These are phyloP conservation scores for Patella depressa DNA, from an alignment of 2,888 invertebrate species.

Conservation along the genomic window DNA sequence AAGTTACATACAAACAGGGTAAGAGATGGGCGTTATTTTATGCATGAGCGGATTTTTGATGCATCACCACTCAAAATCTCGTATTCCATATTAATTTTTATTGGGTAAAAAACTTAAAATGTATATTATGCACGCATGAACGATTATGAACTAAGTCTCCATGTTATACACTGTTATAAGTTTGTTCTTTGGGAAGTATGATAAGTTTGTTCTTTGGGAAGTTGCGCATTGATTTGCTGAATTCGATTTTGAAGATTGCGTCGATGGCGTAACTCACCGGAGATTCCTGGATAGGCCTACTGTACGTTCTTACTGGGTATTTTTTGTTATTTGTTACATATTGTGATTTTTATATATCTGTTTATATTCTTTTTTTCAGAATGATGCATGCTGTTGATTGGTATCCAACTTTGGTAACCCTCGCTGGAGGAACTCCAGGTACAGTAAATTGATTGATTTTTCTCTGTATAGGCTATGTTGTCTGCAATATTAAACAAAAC, in stretches of 20 bases:
- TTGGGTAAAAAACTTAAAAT: too few species aligned
- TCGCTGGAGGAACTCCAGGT: slow-evolving; percentile 59
- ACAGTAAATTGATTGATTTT: slow-evolving; percentile 22
- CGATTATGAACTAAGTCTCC: too few species aligned
- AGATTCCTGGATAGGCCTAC: too few species aligned
- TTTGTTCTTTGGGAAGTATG: too few species aligned
- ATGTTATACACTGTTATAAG: slow-evolving; percentile 49
- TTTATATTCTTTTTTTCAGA: too few species aligned
- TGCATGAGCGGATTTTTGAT: too few species aligned
- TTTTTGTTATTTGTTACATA: background rate
- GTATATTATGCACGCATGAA: too few species aligned
- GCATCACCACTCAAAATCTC: too few species aligned
- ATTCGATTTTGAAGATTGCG: slow-evolving; percentile 21
- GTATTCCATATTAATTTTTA: too few species aligned
- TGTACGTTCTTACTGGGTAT: background rate
- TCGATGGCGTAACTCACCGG: background rate
- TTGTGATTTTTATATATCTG: background rate
- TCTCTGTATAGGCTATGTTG: background rate
- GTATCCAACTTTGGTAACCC: slow-evolving; percentile 70
- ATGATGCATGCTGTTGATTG: slow-evolving; percentile 73
- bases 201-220: too few species aligned
- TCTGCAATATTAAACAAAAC: background rate
- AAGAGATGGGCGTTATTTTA: slow-evolving; percentile 50
- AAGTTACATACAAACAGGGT: slow-evolving; percentile 57
- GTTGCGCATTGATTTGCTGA: too few species aligned